Percentiles rank a stretch among this genome's conserved stretches.
phyloP scores from a whole-genome alignment of 2,113 vertebrate species.

The Turdus rufiventris region DNA sequence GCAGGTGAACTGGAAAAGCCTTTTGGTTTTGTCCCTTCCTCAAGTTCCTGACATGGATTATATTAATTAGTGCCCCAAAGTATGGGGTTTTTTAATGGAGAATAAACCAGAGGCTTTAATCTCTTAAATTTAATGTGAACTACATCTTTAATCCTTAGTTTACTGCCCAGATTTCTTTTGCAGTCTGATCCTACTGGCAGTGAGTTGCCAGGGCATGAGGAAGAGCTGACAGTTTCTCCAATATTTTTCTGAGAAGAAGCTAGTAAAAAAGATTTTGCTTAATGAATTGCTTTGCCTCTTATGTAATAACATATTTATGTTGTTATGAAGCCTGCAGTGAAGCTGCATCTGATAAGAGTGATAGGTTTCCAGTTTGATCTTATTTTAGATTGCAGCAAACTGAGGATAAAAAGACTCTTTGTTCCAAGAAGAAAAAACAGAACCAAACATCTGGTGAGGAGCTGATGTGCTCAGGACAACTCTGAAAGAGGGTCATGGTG shows the following conservation, averaged over 20 bases:
- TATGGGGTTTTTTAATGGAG: neutral
- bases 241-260: neutral
- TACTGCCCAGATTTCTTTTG: neutral
- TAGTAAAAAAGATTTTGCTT: neutral
- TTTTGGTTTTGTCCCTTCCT: neutral
- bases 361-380: constrained; percentile 33
- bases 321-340: neutral
- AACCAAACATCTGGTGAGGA: constrained; percentile 31
- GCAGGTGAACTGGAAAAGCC: neutral
- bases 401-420: constrained; percentile 28
- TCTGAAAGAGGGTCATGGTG: constrained; percentile 5
- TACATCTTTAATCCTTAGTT: neutral
- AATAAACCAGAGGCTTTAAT: neutral
- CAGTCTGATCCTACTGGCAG: neutral
- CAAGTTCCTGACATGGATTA: neutral
- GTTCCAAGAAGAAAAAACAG: neutral
- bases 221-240: neutral
- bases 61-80: neutral
- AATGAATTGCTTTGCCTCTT: constrained; percentile 7
- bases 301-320: neutral
- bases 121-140: neutral
- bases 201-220: neutral
- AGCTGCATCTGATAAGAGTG: constrained; percentile 2
- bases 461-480: constrained; percentile 13
- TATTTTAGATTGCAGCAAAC: constrained; percentile 16